phyloP scores from a whole-genome alignment of 1,140 invertebrate species.

The Melanaphis sacchari region DNA sequence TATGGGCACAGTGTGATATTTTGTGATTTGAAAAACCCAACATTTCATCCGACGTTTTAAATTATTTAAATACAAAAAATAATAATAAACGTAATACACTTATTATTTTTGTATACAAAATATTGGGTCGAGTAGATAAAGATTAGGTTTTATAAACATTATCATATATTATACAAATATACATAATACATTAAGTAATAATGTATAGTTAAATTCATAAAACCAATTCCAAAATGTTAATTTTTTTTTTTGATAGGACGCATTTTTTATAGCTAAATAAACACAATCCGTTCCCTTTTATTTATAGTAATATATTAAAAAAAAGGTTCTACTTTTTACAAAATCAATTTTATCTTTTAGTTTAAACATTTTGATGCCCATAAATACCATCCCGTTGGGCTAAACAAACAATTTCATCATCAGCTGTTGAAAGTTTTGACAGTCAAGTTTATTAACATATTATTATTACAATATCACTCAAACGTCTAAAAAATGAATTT shows the following conservation, averaged over 20 bases:
- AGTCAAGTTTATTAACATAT: background rate
- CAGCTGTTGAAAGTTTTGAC: background rate
- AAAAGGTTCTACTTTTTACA: background rate
- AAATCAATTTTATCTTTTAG: conserved; percentile 17
- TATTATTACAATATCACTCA: background rate
- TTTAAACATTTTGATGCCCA: background rate
- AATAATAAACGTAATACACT: background rate
- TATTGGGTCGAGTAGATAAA: background rate
- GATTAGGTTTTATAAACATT: background rate
- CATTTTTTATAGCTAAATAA: background rate
- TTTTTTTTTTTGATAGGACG: background rate
- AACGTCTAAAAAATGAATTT: background rate
- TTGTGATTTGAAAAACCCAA: background rate
- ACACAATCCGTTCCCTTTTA: background rate
- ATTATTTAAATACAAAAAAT: background rate
- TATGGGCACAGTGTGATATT: no score
- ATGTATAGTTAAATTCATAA: background rate
- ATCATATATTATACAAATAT: background rate
- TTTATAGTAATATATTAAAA: background rate
- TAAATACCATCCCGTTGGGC: background rate
- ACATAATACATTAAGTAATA: background rate
- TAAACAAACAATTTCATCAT: background rate
- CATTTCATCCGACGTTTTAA: background rate
- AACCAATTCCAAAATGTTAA: background rate
- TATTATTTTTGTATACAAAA: background rate